Conservation (phyloP, 2,113 vertebrate genomes). For the Origma solitaria region DNA sequence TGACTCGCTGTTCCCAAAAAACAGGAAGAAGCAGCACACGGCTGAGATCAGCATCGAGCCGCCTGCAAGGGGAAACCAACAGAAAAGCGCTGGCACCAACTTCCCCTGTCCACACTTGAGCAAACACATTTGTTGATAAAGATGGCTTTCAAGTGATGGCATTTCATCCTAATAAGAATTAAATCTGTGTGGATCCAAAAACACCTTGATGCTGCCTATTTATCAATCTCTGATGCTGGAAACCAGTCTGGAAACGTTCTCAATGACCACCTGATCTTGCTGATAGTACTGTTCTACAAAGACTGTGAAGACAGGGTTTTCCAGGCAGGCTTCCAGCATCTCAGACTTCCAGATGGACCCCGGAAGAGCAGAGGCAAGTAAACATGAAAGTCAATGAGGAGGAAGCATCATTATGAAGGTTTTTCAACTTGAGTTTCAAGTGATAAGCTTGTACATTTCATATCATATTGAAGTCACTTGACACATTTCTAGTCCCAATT, state of each 20-base stretch:
- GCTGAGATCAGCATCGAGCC: constrained; percentile 91
- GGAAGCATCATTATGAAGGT: background rate
- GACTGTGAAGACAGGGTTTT: background rate
- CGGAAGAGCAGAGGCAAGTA: background rate
- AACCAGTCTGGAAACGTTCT: background rate
- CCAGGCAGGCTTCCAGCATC: constrained; percentile 7
- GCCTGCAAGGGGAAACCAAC: constrained; percentile 58
- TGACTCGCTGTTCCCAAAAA: constrained; percentile 90
- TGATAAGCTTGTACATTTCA: background rate
- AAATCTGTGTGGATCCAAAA: background rate
- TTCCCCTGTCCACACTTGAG: background rate
- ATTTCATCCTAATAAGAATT: background rate
- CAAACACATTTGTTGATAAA: background rate
- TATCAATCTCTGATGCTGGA: background rate
- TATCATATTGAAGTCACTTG: background rate
- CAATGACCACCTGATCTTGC: background rate
- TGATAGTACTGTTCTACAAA: background rate
- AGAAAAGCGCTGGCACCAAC: background rate
- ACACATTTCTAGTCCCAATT: constrained; percentile 28
- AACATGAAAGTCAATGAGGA: background rate
- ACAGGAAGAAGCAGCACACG: constrained; percentile 92
- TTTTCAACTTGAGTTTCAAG: background rate
- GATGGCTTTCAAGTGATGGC: background rate
- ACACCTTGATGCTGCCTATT: background rate
- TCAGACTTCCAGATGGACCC: constrained; percentile 8